phyloP scores from a whole-genome alignment of 2,797 vertebrate species.

The Trematomus bernacchii region DNA sequence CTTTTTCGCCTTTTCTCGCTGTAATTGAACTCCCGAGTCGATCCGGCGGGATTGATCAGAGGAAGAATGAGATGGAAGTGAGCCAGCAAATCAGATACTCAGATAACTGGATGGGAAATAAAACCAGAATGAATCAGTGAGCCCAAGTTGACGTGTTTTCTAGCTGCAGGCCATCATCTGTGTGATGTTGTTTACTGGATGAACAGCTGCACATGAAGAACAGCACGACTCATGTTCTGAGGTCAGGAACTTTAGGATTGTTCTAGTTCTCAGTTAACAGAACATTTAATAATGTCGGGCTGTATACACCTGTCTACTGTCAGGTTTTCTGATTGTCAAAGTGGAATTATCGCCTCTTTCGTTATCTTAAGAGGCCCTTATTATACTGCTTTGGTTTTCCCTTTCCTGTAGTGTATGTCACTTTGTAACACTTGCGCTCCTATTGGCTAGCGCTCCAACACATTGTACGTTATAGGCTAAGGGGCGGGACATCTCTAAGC shows the following conservation, averaged over 20 bases:
- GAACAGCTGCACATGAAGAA: constrained; percentile 22
- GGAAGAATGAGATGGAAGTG: neutral
- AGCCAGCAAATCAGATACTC: constrained; percentile 23
- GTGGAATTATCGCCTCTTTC: neutral
- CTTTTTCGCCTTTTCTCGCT: neutral
- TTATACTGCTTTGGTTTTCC: no score
- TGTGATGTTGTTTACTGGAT: constrained; percentile 19
- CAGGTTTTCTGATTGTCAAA: neutral
- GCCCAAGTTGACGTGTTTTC: constrained; percentile 12
- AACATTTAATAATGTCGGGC: neutral
- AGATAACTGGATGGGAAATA: constrained; percentile 21
- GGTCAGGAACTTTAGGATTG: constrained; percentile 6
- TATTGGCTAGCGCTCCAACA: no score
- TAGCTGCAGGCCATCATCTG: constrained; percentile 45
- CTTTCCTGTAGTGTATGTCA: no score
- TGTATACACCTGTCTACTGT: neutral
- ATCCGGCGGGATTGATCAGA: neutral
- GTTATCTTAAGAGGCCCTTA: neutral
- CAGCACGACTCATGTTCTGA: constrained; percentile 22
- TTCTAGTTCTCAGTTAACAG: neutral
- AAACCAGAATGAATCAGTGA: constrained; percentile 29
- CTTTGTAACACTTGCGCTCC: no score
- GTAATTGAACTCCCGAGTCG: constrained; percentile 11
- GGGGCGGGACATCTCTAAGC: no score
- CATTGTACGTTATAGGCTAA: no score